These are phyloP conservation scores for Holacanthus passer DNA, from an alignment of 2,113 vertebrate genomes.

Conservation along the genomic window DNA sequence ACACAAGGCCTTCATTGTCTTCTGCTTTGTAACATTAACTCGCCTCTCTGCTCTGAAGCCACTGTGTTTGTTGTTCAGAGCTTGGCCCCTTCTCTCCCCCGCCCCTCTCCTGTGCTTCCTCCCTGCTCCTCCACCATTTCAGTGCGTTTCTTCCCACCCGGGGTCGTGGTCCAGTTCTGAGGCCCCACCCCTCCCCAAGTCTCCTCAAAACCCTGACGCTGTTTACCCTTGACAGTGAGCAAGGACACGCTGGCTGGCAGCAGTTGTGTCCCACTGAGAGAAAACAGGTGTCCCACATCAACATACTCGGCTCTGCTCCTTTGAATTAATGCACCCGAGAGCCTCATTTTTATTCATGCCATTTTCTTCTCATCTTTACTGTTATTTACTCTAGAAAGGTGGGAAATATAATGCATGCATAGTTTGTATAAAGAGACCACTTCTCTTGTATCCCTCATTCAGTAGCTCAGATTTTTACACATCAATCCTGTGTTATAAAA, in stretches of 20 bases:
- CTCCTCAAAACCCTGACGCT: conserved; percentile 62
- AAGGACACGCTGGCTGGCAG: conserved; percentile 62
- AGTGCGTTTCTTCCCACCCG: conserved; percentile 14
- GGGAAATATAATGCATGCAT: not conserved
- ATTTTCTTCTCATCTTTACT: conserved; percentile 13
- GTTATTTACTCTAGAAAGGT: not conserved
- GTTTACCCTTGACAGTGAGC: conserved; percentile 63
- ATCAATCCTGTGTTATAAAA: not conserved
- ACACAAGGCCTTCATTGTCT: not conserved
- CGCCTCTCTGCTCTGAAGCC: conserved; percentile 14
- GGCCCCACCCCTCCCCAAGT: conserved; percentile 44
- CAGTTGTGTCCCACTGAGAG: conserved; percentile 54
- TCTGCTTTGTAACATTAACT: not conserved
- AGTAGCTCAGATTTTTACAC: not conserved
- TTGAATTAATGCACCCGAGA: not conserved
- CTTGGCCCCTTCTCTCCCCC: not conserved
- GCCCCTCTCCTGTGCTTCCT: not conserved
- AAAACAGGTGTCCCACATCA: conserved; percentile 52
- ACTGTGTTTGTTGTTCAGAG: conserved; percentile 72
- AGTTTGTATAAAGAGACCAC: not conserved
- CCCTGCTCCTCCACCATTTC: conserved; percentile 29
- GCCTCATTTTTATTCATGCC: conserved; percentile 13
- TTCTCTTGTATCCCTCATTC: not conserved
- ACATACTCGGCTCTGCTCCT: not conserved
- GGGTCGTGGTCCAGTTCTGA: conserved; percentile 46